phyloP scores from a whole-genome alignment of 2,113 vertebrate genomes.

The Helogale parvula region DNA sequence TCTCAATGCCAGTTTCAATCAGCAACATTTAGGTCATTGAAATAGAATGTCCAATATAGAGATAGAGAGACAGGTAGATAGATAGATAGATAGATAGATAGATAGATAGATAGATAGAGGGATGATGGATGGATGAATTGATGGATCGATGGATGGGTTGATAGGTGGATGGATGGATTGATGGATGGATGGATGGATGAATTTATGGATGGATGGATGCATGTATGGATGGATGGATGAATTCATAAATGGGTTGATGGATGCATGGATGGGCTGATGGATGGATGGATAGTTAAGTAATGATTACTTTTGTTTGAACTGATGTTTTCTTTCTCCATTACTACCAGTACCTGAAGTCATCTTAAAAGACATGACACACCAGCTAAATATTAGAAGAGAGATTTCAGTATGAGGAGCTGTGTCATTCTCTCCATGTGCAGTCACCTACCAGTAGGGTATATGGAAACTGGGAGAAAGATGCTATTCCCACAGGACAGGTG shows the following conservation, averaged over 20 bases:
- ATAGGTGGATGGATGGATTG: background rate
- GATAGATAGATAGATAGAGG: no score
- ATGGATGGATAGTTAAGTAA: background rate
- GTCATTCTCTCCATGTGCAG: background rate
- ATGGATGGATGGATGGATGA: background rate
- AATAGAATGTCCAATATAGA: background rate
- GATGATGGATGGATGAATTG: background rate
- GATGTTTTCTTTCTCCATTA: background rate
- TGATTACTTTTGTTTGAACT: background rate
- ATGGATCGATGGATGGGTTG: background rate
- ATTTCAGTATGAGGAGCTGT: background rate
- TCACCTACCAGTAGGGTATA: background rate
- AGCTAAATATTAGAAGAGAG: background rate
- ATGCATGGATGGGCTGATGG: no score
- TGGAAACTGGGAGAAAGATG: background rate
- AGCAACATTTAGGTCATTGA: background rate
- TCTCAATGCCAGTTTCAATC: background rate
- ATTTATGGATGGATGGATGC: background rate
- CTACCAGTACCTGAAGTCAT: background rate
- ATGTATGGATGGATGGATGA: background rate
- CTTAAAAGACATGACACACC: background rate
- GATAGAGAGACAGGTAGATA: background rate
- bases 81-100: no score
- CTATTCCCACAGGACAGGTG: fast-evolving
- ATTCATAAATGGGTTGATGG: background rate